Evolutionary conservation across 2,888 invertebrate genomes (phyloP), one percentile per base, ranked within the genome.

Genomic region (Encarsia formosa): DNA sequence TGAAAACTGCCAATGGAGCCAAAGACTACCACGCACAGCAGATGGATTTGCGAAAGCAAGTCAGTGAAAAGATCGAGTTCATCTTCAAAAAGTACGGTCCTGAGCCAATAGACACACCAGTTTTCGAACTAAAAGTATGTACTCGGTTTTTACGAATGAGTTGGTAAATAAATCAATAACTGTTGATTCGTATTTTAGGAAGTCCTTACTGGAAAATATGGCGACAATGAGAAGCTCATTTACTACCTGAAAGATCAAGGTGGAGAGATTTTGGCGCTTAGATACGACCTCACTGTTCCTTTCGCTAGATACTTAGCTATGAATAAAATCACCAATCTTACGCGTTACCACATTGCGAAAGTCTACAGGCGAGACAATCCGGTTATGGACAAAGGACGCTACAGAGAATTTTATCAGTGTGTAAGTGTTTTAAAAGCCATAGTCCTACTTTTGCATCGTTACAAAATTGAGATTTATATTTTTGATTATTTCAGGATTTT

Each of bases 221-320:
- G 99, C 1, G 99, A 99, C 77, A 99, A 99, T 74, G 93, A 97
- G 0, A 99, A 99, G 73, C 78, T 99, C 9, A 99, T 99, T 54
- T 99, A 98, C 74, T 98, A 99, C 75, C 78, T 99, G 38, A 92
- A 92, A 71, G 97, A 99, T 77, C 98, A 99, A 77, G 99, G 98
- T 47, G 99, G 99, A 23, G 99, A 99, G 78, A 87, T 95, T 54
- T 79, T 98, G 38, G 92, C 98, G 0, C 78, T 99, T 56, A 82
- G 99, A 57, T 99, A 99, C 75, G 99, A 99, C 75, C 78, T 99
- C 51, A 99, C 99, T 2, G 99, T 99, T 41, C 99, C 99, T 20
- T 86, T 99, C 75, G 99, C 99, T 6, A 81, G 99, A 48, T 99
- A 96, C 74, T 76, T 99, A 62, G 99, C 99, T 1, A 97, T 98